phyloP scores from a whole-genome alignment of 1,140 invertebrate species.

The Mamestra configurata region DNA sequence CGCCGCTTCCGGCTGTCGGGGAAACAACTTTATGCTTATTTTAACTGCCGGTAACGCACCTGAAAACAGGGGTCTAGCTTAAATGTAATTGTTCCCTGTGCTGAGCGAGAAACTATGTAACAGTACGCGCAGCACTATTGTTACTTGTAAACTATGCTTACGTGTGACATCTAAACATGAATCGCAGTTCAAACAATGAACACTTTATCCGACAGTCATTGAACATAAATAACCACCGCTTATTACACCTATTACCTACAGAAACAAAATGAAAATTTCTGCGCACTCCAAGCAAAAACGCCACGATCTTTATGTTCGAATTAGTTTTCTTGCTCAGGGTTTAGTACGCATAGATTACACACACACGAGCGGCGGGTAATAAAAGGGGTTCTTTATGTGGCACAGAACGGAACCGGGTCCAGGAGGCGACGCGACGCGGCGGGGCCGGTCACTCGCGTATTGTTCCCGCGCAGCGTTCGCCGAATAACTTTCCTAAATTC shows the following conservation, averaged over 20 bases:
- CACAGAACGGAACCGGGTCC: slow-evolving; percentile 66
- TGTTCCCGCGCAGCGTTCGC: slow-evolving; percentile 56
- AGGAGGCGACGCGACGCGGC: slow-evolving; percentile 57
- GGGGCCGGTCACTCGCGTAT: slow-evolving; percentile 51
- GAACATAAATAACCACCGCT: slow-evolving; percentile 22
- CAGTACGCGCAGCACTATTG: neutral
- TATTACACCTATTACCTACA: slow-evolving; percentile 31
- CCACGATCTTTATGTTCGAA: slow-evolving; percentile 49
- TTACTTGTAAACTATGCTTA: neutral
- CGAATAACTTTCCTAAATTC: slow-evolving; percentile 64
- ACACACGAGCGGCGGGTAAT: slow-evolving; percentile 65
- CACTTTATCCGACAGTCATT: neutral
- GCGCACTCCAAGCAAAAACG: slow-evolving; percentile 32
- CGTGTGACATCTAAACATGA: neutral
- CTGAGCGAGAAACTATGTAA: slow-evolving; percentile 2
- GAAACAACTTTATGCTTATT: slow-evolving; percentile 68
- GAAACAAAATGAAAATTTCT: slow-evolving; percentile 43
- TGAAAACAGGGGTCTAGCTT: slow-evolving; percentile 49
- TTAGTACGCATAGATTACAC: slow-evolving; percentile 69
- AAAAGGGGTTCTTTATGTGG: slow-evolving; percentile 73
- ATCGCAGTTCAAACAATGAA: slow-evolving; percentile 21
- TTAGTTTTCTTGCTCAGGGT: slow-evolving; percentile 58
- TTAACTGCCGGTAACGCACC: slow-evolving; percentile 67
- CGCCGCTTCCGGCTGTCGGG: slow-evolving; percentile 71
- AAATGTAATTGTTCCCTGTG: slow-evolving; percentile 25